Conservation (phyloP, 2,888 invertebrate species). For the Deroplatys truncata region DNA sequence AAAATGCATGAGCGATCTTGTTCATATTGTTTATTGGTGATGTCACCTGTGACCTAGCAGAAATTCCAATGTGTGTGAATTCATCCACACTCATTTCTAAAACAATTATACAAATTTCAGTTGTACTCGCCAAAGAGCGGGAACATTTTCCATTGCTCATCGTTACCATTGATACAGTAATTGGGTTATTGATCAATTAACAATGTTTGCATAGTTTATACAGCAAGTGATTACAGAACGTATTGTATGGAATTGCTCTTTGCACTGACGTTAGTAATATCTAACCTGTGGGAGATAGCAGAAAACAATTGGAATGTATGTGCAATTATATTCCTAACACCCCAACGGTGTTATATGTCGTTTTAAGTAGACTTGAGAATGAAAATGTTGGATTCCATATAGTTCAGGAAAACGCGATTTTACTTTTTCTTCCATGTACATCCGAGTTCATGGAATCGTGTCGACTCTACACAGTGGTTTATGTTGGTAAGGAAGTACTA, state of each 20-base stretch:
- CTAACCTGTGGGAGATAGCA: no score
- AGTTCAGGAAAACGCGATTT: no score
- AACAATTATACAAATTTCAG: background rate
- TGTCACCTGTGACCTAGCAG: background rate
- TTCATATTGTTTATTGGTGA: background rate
- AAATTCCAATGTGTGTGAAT: background rate
- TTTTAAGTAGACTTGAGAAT: no score
- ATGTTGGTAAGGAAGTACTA: no score
- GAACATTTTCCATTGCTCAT: background rate
- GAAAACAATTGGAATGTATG: no score
- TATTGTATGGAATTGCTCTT: background rate
- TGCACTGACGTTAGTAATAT: background rate
- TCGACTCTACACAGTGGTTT: no score
- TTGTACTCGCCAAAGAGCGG: background rate
- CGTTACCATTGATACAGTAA: background rate
- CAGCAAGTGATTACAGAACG: background rate
- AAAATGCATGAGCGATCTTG: no score
- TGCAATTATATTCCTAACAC: no score
- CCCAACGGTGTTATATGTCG: no score
- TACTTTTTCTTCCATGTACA: no score
- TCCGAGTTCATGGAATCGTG: no score
- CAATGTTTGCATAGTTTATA: background rate
- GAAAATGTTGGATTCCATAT: no score
- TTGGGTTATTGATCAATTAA: background rate
- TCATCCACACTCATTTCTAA: background rate